Evolutionary conservation across 2,797 vertebrate species (phyloP), one percentile per base, ranked within the genome.

Genomic region (Rhynchonycteris naso): DNA sequence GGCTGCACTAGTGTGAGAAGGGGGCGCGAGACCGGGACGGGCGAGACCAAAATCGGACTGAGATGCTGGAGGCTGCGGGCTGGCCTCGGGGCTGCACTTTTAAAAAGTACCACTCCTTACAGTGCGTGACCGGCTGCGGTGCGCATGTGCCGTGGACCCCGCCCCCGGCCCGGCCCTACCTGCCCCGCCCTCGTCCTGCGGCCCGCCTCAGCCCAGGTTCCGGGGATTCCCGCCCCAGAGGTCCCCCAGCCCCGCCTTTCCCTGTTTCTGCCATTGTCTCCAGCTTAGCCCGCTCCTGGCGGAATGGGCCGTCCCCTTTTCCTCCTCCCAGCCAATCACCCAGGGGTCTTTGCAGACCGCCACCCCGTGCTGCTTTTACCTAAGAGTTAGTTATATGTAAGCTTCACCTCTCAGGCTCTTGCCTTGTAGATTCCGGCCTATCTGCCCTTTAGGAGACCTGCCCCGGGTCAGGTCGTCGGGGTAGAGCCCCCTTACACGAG

Each of bases 111-210:
- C 95, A 76, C 97, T 97, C 96, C 96, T 95, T 59, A 26, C 11
- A 12, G 91, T 8, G 61, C 61, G 8, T 90, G 28, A 66, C 78
- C 16, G 22, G 84, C 61, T 1, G 72, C 69, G 65, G 19, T 90
- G 97, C 97, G 97, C 97, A 96, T 91, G 97, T 95, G 97, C 95
- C 1, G 18, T 1, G 84, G 54, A 5, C n/a, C 43, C 87, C 79
- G 59, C 81, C 96, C 90, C 71, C 84, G 16, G 84, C 87, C 87
- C 76, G 8, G 43, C 52, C 72, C 79, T 93, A 43, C 84, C 54
- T 28, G 74, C 95, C 86, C 54, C 54, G 24, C 38, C 76, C 72
- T 13, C 43, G n/a, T n/a, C 69, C 15, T 6, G 1, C 15, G 18
- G 15, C n/a, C 50, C 3, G 24, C 7, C 43, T 2, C 6, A 1